A percentile compares a stretch with the other conserved stretches of the same genome.
Evolutionary conservation across 2,113 vertebrate genomes (phyloP).

Genomic region (Balaeniceps rex): DNA sequence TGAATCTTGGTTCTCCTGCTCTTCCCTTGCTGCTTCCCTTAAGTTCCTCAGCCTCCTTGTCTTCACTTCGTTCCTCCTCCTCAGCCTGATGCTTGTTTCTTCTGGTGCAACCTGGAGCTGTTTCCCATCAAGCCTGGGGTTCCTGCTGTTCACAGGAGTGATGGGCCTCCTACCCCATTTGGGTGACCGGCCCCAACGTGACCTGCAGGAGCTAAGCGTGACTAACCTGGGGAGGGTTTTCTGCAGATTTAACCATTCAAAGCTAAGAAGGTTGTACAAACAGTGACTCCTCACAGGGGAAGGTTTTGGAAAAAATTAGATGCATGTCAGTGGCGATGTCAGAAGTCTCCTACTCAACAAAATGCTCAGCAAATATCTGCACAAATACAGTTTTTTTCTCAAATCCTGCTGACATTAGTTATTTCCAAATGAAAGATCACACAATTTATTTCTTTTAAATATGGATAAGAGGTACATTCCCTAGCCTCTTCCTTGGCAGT

Average conservation of each 20-base stretch:
- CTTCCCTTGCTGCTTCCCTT: not conserved
- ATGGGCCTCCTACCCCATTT: not conserved
- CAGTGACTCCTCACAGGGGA: not conserved
- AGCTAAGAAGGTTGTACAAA: not conserved
- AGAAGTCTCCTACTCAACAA: not conserved
- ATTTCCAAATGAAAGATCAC: not conserved
- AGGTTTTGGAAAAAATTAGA: not conserved
- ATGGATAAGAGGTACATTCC: not conserved
- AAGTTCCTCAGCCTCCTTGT: not conserved
- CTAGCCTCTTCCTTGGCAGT: not conserved
- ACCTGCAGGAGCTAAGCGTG: not conserved
- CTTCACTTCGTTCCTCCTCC: not conserved
- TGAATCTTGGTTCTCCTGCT: not conserved
- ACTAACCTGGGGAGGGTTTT: not conserved
- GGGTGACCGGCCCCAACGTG: not conserved
- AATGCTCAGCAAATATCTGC: not conserved
- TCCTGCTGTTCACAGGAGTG: not conserved
- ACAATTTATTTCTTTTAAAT: not conserved
- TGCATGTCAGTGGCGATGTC: rapidly evolving
- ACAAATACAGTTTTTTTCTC: not conserved
- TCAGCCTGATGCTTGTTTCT: not conserved
- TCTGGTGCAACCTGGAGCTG: not conserved
- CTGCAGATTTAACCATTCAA: not conserved
- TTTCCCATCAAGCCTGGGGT: not conserved
- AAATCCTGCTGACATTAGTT: not conserved